Evolutionary conservation across 2,113 vertebrate genomes (phyloP).

Genomic region (Fulmarus glacialis): DNA sequence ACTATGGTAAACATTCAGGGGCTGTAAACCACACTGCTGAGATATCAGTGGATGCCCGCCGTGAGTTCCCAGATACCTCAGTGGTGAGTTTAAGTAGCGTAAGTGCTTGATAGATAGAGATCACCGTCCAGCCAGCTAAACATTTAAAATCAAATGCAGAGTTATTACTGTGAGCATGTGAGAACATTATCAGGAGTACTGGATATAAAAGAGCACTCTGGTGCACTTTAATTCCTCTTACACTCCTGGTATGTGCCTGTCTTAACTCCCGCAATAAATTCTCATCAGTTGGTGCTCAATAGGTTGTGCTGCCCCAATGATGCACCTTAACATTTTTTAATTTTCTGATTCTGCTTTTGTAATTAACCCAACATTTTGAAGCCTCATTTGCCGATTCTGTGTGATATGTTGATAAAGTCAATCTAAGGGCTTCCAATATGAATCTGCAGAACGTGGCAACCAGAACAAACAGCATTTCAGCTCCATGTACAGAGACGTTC

Average conservation of each 20-base stretch:
- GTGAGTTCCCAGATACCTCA: background rate
- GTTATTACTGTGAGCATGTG: background rate
- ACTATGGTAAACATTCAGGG: background rate
- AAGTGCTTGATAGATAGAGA: background rate
- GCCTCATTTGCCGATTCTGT: background rate
- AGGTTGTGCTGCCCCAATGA: background rate
- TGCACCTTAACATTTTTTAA: slow-evolving; percentile 17
- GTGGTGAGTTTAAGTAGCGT: background rate
- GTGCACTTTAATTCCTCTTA: background rate
- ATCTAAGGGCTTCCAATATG: background rate
- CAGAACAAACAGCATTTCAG: background rate
- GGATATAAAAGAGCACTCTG: background rate
- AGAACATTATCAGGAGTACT: background rate
- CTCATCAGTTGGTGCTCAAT: slow-evolving; percentile 11
- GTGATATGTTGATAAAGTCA: background rate
- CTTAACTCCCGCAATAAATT: slow-evolving; percentile 46
- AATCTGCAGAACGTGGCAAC: background rate
- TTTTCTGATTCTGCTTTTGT: background rate
- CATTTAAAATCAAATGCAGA: slow-evolving; percentile 27
- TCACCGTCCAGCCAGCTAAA: background rate
- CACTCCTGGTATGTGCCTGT: background rate
- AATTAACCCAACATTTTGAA: background rate
- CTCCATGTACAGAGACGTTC: background rate
- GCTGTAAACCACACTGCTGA: background rate
- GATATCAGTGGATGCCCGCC: background rate